Percentiles rank a stretch among this genome's conserved stretches.
phyloP scores from a whole-genome alignment of 2,113 vertebrate genomes.

The Acinonyx jubatus region DNA sequence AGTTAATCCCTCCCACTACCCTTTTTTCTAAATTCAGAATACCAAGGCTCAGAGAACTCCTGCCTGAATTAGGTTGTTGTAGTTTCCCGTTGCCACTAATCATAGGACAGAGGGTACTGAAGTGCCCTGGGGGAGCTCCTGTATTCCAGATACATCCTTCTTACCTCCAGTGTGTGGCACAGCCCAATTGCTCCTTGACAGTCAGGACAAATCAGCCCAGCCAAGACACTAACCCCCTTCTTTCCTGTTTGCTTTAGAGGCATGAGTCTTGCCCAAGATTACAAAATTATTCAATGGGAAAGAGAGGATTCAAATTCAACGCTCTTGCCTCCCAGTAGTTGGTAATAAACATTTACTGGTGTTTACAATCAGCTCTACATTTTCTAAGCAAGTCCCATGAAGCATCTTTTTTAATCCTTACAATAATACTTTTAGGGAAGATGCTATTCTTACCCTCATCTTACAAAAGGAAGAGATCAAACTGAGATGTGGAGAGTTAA shows the following conservation, averaged over 20 bases:
- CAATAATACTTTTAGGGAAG: background rate
- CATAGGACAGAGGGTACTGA: background rate
- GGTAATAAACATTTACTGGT: background rate
- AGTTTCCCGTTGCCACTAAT: background rate
- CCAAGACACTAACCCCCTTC: background rate
- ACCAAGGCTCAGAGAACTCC: background rate
- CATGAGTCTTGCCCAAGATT: background rate
- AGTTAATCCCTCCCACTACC: background rate
- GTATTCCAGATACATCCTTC: background rate
- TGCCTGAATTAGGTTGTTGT: background rate
- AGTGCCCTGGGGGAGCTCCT: background rate
- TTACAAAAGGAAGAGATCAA: constrained; percentile 23
- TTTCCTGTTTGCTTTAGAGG: background rate
- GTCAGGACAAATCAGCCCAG: background rate
- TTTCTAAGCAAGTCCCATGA: background rate
- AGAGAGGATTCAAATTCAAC: background rate
- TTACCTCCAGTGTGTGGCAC: background rate
- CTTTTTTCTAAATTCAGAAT: background rate
- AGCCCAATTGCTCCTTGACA: background rate
- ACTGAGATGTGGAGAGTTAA: background rate
- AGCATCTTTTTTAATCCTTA: background rate
- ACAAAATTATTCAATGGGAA: background rate
- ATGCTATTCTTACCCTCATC: background rate
- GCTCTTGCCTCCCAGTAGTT: background rate
- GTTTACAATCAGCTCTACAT: background rate